These are phyloP conservation scores for Steinernema hermaphroditum DNA, from an alignment of 2,888 invertebrate genomes.

Conservation along the genomic window DNA sequence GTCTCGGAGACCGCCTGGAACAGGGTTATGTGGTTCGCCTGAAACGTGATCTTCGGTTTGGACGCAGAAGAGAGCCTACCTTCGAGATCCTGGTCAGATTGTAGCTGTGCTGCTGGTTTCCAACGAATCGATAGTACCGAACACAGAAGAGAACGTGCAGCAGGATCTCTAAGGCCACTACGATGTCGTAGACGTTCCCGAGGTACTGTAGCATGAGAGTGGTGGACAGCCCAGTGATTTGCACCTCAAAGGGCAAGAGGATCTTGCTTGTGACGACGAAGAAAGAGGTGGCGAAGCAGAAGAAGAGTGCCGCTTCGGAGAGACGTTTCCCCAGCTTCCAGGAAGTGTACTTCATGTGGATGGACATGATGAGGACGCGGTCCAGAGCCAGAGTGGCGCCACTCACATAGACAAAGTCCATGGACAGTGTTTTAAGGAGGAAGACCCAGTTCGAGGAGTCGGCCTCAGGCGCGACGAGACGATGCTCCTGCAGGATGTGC, in stretches of 20 bases:
- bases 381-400: neutral
- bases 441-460: too few relatives aligned
- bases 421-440: neutral
- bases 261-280: neutral
- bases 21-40: constrained; percentile 4
- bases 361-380: neutral
- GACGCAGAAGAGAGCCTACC: neutral
- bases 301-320: constrained; percentile 46
- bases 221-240: neutral
- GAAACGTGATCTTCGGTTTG: neutral
- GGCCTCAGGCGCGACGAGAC: too few relatives aligned
- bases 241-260: too few relatives aligned
- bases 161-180: neutral
- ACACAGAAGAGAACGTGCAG: neutral
- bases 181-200: neutral
- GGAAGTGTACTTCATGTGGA: neutral
- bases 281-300: constrained; percentile 42
- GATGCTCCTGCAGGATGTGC: too few relatives aligned
- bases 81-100: neutral
- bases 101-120: neutral
- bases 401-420: neutral
- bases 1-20: neutral
- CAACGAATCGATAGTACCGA: neutral
- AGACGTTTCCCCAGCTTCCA: neutral
- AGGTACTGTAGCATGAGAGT: neutral